These are phyloP conservation scores for Papilio polytes DNA, from an alignment of 1,140 invertebrate genomes.

Conservation along the genomic window DNA sequence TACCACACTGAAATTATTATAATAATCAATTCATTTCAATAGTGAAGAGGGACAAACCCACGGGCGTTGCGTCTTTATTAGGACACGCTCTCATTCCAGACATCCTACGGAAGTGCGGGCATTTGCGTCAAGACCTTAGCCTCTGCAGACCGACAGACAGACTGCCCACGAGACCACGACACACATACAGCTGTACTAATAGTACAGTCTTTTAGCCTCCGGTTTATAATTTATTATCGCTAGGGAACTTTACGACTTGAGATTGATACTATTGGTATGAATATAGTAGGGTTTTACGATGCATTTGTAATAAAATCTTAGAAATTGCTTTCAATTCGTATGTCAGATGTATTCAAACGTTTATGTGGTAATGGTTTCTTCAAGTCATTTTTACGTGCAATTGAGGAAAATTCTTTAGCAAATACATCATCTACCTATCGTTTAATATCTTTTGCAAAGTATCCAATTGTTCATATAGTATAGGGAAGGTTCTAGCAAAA, in stretches of 20 bases:
- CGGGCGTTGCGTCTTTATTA: conserved; percentile 71
- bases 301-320: conserved; percentile 7
- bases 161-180: conserved; percentile 62
- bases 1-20: neutral
- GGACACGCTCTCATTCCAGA: conserved; percentile 81
- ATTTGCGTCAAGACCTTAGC: conserved; percentile 80
- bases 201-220: conserved; percentile 37
- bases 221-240: conserved; percentile 10
- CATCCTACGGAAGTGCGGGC: conserved; percentile 78
- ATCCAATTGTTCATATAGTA: neutral
- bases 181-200: conserved; percentile 53
- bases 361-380: neutral
- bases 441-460: neutral
- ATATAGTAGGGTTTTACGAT: neutral
- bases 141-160: conserved; percentile 69
- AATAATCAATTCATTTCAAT: conserved; percentile 11
- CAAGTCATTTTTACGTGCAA: neutral
- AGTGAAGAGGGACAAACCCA: conserved; percentile 69
- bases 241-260: conserved; percentile 3
- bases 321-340: neutral
- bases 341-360: neutral
- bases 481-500: neutral
- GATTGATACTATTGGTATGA: conserved; percentile 3
- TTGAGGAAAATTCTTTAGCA: neutral
- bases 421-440: neutral